Conservation (phyloP, 2,113 vertebrate species). For the Ranitomeya imitator region DNA sequence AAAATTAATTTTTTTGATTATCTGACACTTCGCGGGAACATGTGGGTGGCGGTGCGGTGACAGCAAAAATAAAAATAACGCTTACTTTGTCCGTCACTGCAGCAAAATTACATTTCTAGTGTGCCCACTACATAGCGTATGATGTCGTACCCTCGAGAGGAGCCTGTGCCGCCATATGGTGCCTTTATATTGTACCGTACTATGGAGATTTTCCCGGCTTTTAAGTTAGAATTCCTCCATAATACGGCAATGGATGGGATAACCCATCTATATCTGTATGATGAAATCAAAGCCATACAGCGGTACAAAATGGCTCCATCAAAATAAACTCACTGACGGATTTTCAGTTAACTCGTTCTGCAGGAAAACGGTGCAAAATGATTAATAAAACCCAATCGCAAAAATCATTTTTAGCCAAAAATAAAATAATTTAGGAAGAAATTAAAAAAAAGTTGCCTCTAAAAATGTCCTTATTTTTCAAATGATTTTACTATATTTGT, state of each 20-base stretch:
- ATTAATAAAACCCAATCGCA: too few relatives aligned
- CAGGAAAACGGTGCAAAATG: too few relatives aligned
- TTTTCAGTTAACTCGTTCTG: too few relatives aligned
- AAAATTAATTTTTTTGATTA: background rate
- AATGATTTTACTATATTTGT: too few relatives aligned
- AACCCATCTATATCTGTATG: background rate
- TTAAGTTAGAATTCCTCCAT: background rate
- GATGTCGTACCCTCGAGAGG: background rate
- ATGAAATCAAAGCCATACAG: background rate
- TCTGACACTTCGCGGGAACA: background rate
- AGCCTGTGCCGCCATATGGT: background rate
- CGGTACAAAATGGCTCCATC: background rate
- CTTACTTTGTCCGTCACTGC: background rate
- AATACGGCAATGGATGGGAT: background rate
- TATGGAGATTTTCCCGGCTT: background rate
- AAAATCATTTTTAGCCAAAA: too few relatives aligned
- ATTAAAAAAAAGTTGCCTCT: too few relatives aligned
- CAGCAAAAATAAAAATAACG: constrained; percentile 1
- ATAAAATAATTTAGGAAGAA: too few relatives aligned
- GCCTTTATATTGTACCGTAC: background rate
- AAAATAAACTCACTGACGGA: background rate
- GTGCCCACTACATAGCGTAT: background rate
- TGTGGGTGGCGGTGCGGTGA: background rate
- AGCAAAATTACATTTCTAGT: background rate
- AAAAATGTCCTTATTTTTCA: too few relatives aligned